Percentiles rank a stretch among this genome's conserved stretches.
Evolutionary conservation across 2,797 vertebrate genomes (phyloP).

Genomic region (Sebastes baramenuke): DNA sequence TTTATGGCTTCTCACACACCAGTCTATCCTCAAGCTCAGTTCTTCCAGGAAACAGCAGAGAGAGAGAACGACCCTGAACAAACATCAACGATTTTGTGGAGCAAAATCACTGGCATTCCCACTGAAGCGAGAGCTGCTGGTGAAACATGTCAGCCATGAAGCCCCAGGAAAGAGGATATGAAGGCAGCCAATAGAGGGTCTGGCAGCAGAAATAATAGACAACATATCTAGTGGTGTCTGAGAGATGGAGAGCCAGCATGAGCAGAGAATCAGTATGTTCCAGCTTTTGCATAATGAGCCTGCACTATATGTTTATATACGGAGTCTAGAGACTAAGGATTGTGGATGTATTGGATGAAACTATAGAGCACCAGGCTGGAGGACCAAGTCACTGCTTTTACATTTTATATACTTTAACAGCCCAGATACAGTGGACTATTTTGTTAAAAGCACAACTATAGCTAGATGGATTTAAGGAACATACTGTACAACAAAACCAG

Average conservation of each 20-base stretch:
- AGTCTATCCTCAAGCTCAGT: background rate
- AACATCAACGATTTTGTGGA: background rate
- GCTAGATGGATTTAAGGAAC: background rate
- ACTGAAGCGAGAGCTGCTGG: background rate
- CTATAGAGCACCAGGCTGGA: background rate
- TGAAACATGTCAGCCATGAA: slow-evolving; percentile 7
- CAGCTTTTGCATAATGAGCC: background rate
- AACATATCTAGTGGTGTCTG: background rate
- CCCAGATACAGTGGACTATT: background rate
- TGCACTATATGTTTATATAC: rapidly evolving
- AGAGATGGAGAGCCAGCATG: background rate
- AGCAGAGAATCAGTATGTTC: background rate
- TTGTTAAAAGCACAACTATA: background rate
- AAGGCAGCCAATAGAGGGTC: slow-evolving; percentile 17
- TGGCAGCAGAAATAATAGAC: background rate
- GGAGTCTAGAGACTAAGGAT: background rate
- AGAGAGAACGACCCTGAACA: background rate
- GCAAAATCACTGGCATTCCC: slow-evolving; percentile 10
- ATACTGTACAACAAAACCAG: background rate
- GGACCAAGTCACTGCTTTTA: background rate
- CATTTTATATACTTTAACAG: background rate
- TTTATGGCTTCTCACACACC: background rate
- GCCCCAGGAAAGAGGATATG: slow-evolving; percentile 28
- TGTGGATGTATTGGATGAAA: background rate
- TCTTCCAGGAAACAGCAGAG: background rate